Percentiles rank a stretch among this genome's conserved stretches.
These are phyloP conservation scores for Melitaea cinxia DNA, from an alignment of 1,140 invertebrate species.

Conservation along the genomic window DNA sequence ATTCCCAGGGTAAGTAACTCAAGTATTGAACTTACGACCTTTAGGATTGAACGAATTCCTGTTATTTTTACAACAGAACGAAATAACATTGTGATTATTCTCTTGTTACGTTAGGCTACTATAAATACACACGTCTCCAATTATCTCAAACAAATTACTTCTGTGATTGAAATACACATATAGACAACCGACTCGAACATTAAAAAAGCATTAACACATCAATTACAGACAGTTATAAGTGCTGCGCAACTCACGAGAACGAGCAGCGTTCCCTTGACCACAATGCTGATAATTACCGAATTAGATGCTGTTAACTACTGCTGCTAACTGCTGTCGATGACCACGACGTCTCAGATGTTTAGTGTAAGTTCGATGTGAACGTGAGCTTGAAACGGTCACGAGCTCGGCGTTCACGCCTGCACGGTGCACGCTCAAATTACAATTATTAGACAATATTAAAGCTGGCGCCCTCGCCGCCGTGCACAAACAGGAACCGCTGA, in stretches of 20 bases:
- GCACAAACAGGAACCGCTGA: not conserved
- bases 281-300: not conserved
- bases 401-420: not conserved
- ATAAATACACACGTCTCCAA: too few species aligned
- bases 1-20: too few species aligned
- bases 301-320: not conserved
- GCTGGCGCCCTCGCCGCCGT: not conserved
- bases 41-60: too few species aligned
- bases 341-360: too few species aligned
- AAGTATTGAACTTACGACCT: too few species aligned
- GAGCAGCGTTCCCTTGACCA: not conserved
- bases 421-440: not conserved
- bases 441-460: not conserved
- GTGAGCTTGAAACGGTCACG: slow-evolving; percentile 8
- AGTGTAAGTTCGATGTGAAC: not conserved
- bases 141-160: too few species aligned
- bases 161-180: not conserved
- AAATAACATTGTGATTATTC: too few species aligned
- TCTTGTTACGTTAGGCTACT: too few species aligned
- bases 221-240: not conserved
- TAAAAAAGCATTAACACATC: not conserved
- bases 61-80: too few species aligned
- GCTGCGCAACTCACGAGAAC: not conserved
- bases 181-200: not conserved
- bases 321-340: not conserved